phyloP scores from a whole-genome alignment of 1,140 invertebrate species.

The Venustaconcha ellipsiformis region DNA sequence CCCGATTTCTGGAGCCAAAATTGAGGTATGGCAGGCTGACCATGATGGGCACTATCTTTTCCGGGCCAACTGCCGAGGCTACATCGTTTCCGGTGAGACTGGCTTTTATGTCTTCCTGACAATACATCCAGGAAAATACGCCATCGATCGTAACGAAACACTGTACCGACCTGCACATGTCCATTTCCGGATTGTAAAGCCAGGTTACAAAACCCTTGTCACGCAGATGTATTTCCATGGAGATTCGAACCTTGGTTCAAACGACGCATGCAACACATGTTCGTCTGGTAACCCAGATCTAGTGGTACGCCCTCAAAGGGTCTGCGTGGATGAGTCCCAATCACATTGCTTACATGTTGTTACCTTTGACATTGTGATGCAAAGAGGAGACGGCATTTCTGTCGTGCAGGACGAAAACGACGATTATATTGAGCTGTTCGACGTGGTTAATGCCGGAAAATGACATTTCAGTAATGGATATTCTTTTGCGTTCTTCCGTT shows the following conservation, averaged over 20 bases:
- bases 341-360: constrained; percentile 18
- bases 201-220: constrained; percentile 19
- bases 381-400: constrained; percentile 8
- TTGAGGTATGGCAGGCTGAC: constrained; percentile 32
- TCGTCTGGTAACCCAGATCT: constrained; percentile 18
- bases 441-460: constrained; percentile 20
- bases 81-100: constrained; percentile 8
- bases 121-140: constrained; percentile 27
- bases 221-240: constrained; percentile 33
- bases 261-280: constrained; percentile 19
- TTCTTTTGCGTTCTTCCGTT: no score
- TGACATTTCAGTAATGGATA: neutral
- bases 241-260: constrained; percentile 24
- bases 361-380: constrained; percentile 25
- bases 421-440: neutral
- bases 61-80: constrained; percentile 20
- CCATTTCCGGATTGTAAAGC: constrained; percentile 19
- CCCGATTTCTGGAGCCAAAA: constrained; percentile 9
- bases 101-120: constrained; percentile 25
- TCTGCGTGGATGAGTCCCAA: constrained; percentile 16
- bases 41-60: constrained; percentile 26
- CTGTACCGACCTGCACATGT: constrained; percentile 25
- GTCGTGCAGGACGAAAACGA: constrained; percentile 22
- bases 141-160: constrained; percentile 16
- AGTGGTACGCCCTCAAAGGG: constrained; percentile 9